These are phyloP conservation scores for Tragelaphus oryx DNA, from an alignment of 2,797 vertebrate genomes.

Conservation along the genomic window DNA sequence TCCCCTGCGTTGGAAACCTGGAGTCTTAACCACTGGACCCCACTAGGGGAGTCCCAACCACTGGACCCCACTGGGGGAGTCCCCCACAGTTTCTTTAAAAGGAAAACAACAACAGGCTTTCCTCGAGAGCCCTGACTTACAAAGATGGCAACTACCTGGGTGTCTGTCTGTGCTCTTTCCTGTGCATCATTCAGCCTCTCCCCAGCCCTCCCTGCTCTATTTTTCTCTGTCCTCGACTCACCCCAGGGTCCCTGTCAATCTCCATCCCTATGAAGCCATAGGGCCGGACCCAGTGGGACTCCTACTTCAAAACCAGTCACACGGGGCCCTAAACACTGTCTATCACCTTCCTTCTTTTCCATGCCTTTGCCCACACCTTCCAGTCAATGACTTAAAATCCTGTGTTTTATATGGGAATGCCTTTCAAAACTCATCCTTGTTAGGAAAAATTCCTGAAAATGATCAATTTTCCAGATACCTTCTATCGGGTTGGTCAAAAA, in stretches of 20 bases:
- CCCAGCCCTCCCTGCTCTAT: background rate
- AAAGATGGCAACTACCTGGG: background rate
- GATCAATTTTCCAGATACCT: background rate
- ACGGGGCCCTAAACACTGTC: background rate
- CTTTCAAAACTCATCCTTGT: background rate
- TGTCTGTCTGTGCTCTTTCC: background rate
- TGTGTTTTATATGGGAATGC: background rate
- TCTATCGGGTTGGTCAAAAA: background rate
- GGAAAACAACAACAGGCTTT: background rate
- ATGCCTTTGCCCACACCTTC: background rate
- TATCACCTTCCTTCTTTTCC: background rate
- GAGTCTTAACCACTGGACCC: background rate
- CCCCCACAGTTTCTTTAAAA: background rate
- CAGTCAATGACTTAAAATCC: background rate
- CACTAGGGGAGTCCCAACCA: background rate
- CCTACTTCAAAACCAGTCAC: background rate
- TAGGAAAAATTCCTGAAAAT: background rate
- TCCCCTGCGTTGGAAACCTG: rapidly evolving
- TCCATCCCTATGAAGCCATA: too few relatives aligned
- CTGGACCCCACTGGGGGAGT: background rate
- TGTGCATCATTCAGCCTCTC: background rate
- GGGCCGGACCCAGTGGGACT: background rate
- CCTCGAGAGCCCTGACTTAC: background rate
- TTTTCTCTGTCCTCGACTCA: background rate
- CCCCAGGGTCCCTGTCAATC: background rate